Evolutionary conservation across 64 coral and sea anemone species (phyloP).

Genomic region (Orbicella faveolata): DNA sequence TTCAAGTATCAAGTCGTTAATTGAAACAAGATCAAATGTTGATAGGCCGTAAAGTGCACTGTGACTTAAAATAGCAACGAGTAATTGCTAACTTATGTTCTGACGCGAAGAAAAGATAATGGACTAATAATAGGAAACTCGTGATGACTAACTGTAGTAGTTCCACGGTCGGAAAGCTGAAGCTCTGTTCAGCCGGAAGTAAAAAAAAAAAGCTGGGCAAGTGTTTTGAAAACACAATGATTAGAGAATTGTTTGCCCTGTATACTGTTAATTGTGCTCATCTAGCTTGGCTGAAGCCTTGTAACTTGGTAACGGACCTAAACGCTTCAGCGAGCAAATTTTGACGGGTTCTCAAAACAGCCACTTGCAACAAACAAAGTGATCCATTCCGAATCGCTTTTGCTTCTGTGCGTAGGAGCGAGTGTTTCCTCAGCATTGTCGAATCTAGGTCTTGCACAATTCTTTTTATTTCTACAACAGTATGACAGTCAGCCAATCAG

Average conservation of each 20-base stretch:
- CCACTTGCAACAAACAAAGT: neutral
- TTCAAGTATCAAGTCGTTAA: conserved; percentile 10
- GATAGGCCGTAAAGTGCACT: conserved; percentile 18
- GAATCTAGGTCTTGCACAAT: neutral
- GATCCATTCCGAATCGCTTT: neutral
- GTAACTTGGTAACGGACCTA: no score
- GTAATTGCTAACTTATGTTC: conserved; percentile 14
- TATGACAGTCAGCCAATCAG: neutral
- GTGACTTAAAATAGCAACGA: conserved; percentile 14
- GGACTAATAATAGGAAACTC: conserved; percentile 30
- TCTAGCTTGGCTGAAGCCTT: no score
- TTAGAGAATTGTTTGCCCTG: neutral
- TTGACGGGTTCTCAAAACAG: neutral
- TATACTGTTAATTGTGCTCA: neutral
- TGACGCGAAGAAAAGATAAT: conserved; percentile 2
- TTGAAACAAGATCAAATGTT: conserved; percentile 51
- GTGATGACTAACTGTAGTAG: neutral
- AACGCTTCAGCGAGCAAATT: no score
- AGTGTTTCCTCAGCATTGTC: neutral
- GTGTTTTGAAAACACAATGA: neutral
- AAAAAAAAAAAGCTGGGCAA: neutral
- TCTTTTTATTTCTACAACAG: neutral
- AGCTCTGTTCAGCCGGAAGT: neutral
- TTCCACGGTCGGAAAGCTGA: no score
- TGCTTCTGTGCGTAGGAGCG: neutral